These are phyloP conservation scores for Columba guinea DNA, from an alignment of 2,797 vertebrate species.

Conservation along the genomic window DNA sequence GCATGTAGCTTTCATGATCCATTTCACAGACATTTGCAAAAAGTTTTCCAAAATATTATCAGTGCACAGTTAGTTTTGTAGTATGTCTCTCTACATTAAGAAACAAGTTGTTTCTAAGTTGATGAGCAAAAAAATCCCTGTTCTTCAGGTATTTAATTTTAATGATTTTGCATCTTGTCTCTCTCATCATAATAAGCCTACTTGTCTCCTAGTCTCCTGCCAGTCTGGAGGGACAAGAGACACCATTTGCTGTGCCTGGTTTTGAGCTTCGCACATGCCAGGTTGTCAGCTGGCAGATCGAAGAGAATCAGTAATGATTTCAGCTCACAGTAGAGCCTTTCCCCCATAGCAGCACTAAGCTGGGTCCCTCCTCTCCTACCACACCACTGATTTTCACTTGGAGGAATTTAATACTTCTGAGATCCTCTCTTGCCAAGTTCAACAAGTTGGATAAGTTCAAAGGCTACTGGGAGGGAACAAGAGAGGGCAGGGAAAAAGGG, in stretches of 20 bases:
- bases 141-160: not conserved
- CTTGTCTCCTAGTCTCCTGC: not conserved
- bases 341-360: not conserved
- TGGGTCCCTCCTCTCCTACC: not conserved
- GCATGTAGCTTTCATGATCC: not conserved
- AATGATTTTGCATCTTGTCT: not conserved
- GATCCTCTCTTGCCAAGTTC: slow-evolving; percentile 18
- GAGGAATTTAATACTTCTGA: not conserved
- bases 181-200: not conserved
- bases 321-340: not conserved
- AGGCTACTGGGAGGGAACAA: slow-evolving; percentile 19
- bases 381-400: not conserved
- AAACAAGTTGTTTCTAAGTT: not conserved
- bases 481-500: not conserved
- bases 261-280: slow-evolving; percentile 10
- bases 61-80: not conserved
- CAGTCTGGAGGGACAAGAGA: not conserved
- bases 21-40: not conserved
- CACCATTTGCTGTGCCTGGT: not conserved
- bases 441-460: slow-evolving; percentile 37
- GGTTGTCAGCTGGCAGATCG: slow-evolving; percentile 6
- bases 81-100: not conserved
- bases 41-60: not conserved
- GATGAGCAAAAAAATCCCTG: not conserved
- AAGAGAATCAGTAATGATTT: not conserved